Percentiles rank a stretch among this genome's conserved stretches.
Conservation (phyloP, 1,140 invertebrate species). For the Bombus soroeensis region DNA sequence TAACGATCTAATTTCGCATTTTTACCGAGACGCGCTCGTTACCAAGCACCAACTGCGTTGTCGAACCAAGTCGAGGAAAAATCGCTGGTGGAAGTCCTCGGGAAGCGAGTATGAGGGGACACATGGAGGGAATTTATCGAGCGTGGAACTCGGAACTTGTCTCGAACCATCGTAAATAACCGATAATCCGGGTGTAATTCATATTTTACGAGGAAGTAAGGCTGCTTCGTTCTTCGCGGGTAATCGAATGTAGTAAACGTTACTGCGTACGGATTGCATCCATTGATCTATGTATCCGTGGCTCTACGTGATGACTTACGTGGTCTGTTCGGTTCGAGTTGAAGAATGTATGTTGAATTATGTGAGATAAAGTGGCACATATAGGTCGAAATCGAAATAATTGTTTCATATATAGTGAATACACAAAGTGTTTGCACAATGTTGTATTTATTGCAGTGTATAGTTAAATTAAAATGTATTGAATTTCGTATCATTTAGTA, state of each 20-base stretch:
- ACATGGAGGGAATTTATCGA: neutral
- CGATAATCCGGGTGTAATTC: conserved; percentile 19
- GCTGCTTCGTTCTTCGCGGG: conserved; percentile 23
- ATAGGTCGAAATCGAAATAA: neutral
- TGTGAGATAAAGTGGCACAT: no score
- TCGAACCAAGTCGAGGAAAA: no score
- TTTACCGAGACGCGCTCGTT: neutral
- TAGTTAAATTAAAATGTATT: no score
- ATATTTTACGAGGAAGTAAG: conserved; percentile 19
- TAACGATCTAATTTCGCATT: conserved; percentile 11
- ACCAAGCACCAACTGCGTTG: neutral
- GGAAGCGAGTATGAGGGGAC: neutral
- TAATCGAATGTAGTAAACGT: conserved; percentile 46
- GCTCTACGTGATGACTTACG: neutral
- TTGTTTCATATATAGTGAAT: neutral
- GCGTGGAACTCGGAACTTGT: neutral
- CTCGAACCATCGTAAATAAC: conserved; percentile 23
- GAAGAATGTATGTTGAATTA: neutral
- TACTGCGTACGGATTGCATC: neutral
- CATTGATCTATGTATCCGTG: neutral
- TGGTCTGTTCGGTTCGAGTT: neutral
- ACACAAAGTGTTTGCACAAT: neutral
- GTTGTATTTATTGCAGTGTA: neutral
- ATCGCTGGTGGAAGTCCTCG: no score
- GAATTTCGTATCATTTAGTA: no score